Base-by-base conservation (phyloP, 2,888 invertebrate genomes). In the Anorthoa munda region DNA sequence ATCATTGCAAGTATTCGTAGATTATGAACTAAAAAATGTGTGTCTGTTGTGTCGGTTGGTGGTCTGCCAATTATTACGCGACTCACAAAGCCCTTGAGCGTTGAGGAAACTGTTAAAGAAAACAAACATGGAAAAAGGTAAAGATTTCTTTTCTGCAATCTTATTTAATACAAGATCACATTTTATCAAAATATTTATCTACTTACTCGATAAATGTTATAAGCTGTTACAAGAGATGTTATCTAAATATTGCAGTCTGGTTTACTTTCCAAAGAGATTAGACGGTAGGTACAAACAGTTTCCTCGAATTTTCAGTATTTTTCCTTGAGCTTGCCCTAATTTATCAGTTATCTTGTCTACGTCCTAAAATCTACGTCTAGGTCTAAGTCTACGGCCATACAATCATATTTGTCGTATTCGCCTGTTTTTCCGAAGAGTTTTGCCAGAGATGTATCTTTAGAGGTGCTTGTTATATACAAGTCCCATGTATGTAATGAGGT, bases 1-100 rank as follows among this genome's bases (percentile, higher is more conserved):
- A 51, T 39, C 58, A 64, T 31, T 68, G 31, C 46, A 58, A 64
- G 63, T 31, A 60, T 81, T 58, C 26, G 58, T 26, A 66, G n/a
- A 21, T 72, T 51, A 60, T 66, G 31, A 63, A 81, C 48, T 53
- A 45, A 60, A 68, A 63, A 66, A 67, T 56, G 56, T 56, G 45
- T 64, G 53, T 55, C n/a, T 50, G 53, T 79, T 68, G 48, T 18
- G 23, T 64, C 17, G 5, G 9, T 75, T 79, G 79, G 75, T 61
- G 39, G 18, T 7, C 12, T 61, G 83, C 81, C 83, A 81, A 83
- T 26, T 50, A 64, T 70, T 45, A 67, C 67, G 60, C 55, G 75
- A 65, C 56, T 12, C 72, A 23, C 45, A 21, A 18, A 74, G 51
- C 64, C 58, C 75, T 61, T 55, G 83, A 65, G 60, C 9, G 48